Evolutionary conservation across 2,888 invertebrate species (phyloP).

Genomic region (Gerosis bhagava): DNA sequence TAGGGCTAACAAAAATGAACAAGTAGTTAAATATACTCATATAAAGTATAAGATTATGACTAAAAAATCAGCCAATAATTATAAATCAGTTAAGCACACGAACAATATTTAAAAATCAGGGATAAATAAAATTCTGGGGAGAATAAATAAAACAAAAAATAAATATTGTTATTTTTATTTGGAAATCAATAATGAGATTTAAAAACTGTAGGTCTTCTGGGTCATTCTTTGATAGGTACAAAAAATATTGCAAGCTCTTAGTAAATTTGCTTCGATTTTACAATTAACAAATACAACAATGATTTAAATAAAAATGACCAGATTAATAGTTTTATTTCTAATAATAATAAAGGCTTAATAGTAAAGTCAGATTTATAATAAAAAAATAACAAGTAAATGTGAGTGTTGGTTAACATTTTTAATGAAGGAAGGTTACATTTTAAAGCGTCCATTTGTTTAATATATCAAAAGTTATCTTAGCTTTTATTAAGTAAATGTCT

Average conservation of each 20-base stretch:
- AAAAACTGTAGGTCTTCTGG: conserved; percentile 72
- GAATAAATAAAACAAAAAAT: conserved; percentile 40
- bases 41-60: too few species aligned
- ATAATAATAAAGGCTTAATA: conserved; percentile 74
- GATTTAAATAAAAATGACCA: conserved; percentile 82
- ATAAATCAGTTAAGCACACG: too few species aligned
- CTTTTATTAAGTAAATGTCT: conserved; percentile 72
- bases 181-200: conserved; percentile 79
- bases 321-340: conserved; percentile 78
- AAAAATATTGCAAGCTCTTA: conserved; percentile 75
- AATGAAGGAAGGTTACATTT: conserved; percentile 71
- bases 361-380: conserved; percentile 74
- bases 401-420: conserved; percentile 80
- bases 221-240: conserved; percentile 73
- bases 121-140: too few species aligned
- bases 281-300: conserved; percentile 78
- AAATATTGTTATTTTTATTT: conserved; percentile 77
- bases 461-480: conserved; percentile 75
- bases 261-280: conserved; percentile 73
- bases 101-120: too few species aligned
- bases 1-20: too few species aligned
- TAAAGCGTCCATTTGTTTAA: conserved; percentile 69
- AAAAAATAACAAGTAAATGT: conserved; percentile 77
- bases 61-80: too few species aligned
- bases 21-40: too few species aligned